Evolutionary conservation across 2,797 vertebrate genomes (phyloP).

Genomic region (Arremon brunneinucha): DNA sequence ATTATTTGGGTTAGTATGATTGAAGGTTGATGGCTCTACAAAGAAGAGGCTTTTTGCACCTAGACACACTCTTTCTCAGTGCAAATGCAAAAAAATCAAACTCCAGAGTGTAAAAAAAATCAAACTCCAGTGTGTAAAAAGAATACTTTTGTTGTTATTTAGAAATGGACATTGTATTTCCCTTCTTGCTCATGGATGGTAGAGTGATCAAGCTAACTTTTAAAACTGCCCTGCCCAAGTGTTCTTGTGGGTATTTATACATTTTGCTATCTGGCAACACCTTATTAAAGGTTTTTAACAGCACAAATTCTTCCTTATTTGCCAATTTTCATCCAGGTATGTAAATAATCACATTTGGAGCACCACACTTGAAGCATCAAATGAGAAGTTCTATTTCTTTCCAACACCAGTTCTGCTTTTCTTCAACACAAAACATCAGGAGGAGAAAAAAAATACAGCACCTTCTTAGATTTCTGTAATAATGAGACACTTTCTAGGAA

Average conservation of each 20-base stretch:
- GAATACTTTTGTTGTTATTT: not conserved
- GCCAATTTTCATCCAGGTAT: not conserved
- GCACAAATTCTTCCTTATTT: not conserved
- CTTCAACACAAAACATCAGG: not conserved
- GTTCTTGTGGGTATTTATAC: not conserved
- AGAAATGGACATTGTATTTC: not conserved
- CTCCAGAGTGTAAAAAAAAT: not conserved
- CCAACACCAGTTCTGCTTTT: not conserved
- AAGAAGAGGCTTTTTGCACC: not conserved
- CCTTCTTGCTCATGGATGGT: not conserved
- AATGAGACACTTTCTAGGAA: constrained; percentile 14
- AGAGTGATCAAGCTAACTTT: not conserved
- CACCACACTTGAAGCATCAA: not conserved
- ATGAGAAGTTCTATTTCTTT: not conserved
- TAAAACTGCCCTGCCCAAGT: not conserved
- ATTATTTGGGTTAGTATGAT: not conserved
- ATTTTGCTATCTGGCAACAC: not conserved
- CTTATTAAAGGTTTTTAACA: not conserved
- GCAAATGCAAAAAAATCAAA: not conserved
- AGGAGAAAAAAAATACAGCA: not conserved
- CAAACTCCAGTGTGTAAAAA: not conserved
- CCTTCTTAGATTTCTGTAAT: not conserved
- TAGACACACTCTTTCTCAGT: not conserved
- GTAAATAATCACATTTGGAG: not conserved
- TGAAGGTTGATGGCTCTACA: not conserved